These are phyloP conservation scores for Peromyscus aztecus DNA, from an alignment of 2,797 vertebrate genomes.

Conservation along the genomic window DNA sequence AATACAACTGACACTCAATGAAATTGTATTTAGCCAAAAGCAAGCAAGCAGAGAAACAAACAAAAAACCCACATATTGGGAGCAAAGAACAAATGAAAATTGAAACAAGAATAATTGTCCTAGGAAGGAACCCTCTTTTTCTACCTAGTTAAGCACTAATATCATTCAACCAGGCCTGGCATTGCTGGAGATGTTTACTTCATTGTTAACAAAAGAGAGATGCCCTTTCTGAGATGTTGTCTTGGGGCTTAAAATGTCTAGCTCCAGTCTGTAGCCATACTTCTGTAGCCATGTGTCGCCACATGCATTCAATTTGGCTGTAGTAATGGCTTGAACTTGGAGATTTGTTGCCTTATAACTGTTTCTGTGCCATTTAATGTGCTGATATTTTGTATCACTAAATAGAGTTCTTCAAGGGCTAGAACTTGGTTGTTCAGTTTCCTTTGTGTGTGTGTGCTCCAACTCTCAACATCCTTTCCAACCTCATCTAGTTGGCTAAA, in stretches of 20 bases:
- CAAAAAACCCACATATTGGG: background rate
- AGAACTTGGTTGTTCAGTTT: conserved; percentile 44
- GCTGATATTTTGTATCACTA: conserved; percentile 61
- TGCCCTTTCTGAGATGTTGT: conserved; percentile 65
- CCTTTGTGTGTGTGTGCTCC: conserved; percentile 12
- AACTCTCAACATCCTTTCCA: conserved; percentile 12
- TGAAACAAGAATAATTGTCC: conserved; percentile 55
- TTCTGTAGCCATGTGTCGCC: conserved; percentile 49
- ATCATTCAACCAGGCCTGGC: conserved; percentile 52
- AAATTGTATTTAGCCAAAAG: conserved; percentile 16
- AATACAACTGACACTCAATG: conserved; percentile 15
- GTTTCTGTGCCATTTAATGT: conserved; percentile 54
- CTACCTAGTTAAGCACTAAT: conserved; percentile 63
- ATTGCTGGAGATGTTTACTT: conserved; percentile 73
- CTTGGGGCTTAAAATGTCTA: conserved; percentile 70
- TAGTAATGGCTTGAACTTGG: conserved; percentile 66
- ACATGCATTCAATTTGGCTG: conserved; percentile 74
- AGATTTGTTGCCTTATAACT: conserved; percentile 68
- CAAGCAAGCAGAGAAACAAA: background rate
- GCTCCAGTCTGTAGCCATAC: conserved; percentile 34
- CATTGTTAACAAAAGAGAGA: conserved; percentile 64
- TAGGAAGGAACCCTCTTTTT: background rate
- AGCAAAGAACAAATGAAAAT: conserved; percentile 56
- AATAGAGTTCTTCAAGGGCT: conserved; percentile 57
- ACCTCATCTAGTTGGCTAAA: conserved; percentile 43